phyloP scores from a whole-genome alignment of 2,888 invertebrate species.

The Thereva unica region DNA sequence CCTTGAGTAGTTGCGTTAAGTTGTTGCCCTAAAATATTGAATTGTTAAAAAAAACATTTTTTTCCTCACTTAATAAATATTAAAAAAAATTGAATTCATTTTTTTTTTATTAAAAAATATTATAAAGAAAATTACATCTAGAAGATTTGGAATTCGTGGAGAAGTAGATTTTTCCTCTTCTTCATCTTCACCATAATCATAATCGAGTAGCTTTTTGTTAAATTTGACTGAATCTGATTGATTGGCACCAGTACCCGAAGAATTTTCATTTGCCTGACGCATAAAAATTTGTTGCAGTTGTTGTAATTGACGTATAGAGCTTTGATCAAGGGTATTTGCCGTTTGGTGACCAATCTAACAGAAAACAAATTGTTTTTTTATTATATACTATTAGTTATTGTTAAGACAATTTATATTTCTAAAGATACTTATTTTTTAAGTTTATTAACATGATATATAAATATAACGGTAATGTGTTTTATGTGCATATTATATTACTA shows the following conservation, averaged over 20 bases:
- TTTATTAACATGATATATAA: too few relatives aligned
- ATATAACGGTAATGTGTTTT: too few relatives aligned
- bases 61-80: background rate
- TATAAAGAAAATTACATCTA: conserved; percentile 44
- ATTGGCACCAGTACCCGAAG: conserved; percentile 37
- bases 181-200: conserved; percentile 91
- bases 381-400: too few relatives aligned
- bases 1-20: conserved; percentile 64
- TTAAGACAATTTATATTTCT: too few relatives aligned
- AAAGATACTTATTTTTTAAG: background rate
- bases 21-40: conserved; percentile 52
- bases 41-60: conserved; percentile 34
- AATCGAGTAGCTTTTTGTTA: conserved; percentile 83
- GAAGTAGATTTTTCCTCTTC: conserved; percentile 65
- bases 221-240: conserved; percentile 66
- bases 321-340: conserved; percentile 49
- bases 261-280: conserved; percentile 49
- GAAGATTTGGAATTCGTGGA: conserved; percentile 45
- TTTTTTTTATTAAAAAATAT: conserved; percentile 25
- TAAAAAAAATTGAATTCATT: conserved; percentile 31
- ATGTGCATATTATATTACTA: too few relatives aligned
- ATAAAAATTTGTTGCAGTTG: conserved; percentile 66
- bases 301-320: conserved; percentile 61
- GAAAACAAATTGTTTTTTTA: conserved; percentile 26
- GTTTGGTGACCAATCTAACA: conserved; percentile 53